Evolutionary conservation across 1,140 invertebrate species (phyloP).

Genomic region (Caerostris extrusa): DNA sequence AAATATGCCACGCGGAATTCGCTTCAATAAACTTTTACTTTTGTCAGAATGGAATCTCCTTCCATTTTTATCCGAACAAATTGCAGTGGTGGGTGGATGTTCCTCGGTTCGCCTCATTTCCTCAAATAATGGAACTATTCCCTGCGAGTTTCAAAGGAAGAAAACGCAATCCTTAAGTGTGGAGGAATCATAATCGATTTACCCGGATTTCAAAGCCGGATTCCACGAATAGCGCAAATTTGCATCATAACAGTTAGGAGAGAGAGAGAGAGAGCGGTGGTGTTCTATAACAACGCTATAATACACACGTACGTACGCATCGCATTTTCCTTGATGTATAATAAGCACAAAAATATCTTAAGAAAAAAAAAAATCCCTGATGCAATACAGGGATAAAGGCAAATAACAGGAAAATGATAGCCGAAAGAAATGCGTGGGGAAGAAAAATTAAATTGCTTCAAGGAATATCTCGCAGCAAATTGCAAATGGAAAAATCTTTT

Average conservation of each 20-base stretch:
- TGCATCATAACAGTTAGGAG: constrained; percentile 30
- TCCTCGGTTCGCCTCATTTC: background rate
- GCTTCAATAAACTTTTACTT: constrained; percentile 11
- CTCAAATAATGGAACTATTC: background rate
- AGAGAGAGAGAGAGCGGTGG: background rate
- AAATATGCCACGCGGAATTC: background rate
- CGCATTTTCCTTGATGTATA: background rate
- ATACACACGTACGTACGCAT: background rate
- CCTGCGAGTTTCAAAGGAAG: background rate
- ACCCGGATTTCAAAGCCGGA: constrained; percentile 15
- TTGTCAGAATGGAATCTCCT: background rate
- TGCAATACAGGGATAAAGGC: too few species aligned
- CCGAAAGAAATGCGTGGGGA: too few species aligned
- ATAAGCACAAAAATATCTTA: background rate
- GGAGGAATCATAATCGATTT: constrained; percentile 22
- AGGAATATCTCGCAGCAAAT: too few species aligned
- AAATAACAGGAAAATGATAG: too few species aligned
- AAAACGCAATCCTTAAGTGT: background rate
- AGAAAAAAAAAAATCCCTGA: too few species aligned
- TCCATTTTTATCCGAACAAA: constrained; percentile 16
- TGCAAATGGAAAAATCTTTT: too few species aligned
- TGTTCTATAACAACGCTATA: background rate
- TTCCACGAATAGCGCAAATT: constrained; percentile 3
- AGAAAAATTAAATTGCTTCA: too few species aligned
- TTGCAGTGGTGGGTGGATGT: background rate